phyloP scores from a whole-genome alignment of 2,113 vertebrate species.

The Synchiropus splendidus region DNA sequence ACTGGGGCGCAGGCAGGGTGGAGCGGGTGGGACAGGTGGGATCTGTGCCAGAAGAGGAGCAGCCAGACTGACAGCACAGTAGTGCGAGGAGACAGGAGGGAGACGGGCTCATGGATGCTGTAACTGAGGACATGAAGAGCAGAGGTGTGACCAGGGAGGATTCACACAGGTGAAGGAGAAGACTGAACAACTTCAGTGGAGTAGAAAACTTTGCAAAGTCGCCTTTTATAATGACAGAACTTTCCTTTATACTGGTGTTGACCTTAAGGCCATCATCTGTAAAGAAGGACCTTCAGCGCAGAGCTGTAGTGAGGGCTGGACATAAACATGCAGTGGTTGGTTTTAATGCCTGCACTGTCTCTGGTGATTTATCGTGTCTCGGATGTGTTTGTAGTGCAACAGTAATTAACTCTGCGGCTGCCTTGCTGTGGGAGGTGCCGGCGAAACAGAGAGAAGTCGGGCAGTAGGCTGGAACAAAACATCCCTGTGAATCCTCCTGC shows the following conservation, averaged over 20 bases:
- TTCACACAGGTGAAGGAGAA: no score
- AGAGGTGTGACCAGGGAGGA: no score
- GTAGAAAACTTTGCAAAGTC: slow-evolving; percentile 42
- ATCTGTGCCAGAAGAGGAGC: no score
- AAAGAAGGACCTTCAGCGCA: slow-evolving; percentile 17
- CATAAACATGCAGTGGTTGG: slow-evolving; percentile 26
- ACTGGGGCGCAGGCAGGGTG: no score
- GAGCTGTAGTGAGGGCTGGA: slow-evolving; percentile 11
- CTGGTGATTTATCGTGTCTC: slow-evolving; percentile 50
- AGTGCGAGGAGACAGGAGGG: no score
- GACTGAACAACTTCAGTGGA: background rate
- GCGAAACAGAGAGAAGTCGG: slow-evolving; percentile 25
- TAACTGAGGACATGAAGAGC: no score
- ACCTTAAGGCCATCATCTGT: slow-evolving; percentile 10
- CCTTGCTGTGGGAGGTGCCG: slow-evolving; percentile 34
- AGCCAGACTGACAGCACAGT: no score
- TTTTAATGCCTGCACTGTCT: slow-evolving; percentile 29
- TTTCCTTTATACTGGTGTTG: slow-evolving; percentile 1
- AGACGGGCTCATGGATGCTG: no score
- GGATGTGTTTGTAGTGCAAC: slow-evolving; percentile 51
- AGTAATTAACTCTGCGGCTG: slow-evolving; percentile 59
- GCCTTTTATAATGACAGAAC: slow-evolving; percentile 45
- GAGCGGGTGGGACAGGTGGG: no score
- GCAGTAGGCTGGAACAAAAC: slow-evolving; percentile 53
- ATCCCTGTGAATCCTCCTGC: slow-evolving; percentile 43